phyloP scores from a whole-genome alignment of 1,140 invertebrate species.

The Bombus consobrinus region DNA sequence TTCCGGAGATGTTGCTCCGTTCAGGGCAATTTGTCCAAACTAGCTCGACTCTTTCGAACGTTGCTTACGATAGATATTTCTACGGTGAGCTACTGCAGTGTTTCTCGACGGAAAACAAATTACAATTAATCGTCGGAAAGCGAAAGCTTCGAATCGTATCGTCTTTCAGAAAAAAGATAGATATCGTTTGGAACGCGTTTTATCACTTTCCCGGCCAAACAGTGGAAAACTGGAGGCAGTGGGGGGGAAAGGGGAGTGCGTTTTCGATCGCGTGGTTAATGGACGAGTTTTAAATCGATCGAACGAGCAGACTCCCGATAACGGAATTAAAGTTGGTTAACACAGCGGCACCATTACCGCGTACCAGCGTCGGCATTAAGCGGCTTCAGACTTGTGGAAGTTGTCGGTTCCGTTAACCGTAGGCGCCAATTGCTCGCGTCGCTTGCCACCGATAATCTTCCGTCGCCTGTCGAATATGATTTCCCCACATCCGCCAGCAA shows the following conservation, averaged over 20 bases:
- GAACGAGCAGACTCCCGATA: neutral
- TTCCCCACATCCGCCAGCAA: neutral
- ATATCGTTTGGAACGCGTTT: neutral
- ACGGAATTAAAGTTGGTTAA: conserved; percentile 59
- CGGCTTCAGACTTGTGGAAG: conserved; percentile 35
- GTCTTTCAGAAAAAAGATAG: neutral
- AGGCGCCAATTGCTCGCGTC: conserved; percentile 40
- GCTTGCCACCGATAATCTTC: conserved; percentile 10
- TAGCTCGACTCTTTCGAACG: neutral
- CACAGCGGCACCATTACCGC: conserved; percentile 24
- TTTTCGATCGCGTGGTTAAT: neutral
- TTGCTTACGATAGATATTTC: neutral
- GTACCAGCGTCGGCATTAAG: conserved; percentile 16
- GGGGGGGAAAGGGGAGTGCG: neutral
- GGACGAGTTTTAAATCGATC: conserved; percentile 30
- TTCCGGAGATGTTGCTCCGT: too few relatives aligned
- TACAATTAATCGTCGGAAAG: too few relatives aligned
- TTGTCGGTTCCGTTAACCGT: conserved; percentile 53
- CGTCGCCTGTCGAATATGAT: conserved; percentile 3
- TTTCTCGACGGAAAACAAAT: too few relatives aligned
- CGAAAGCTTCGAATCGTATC: too few relatives aligned
- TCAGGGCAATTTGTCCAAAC: too few relatives aligned
- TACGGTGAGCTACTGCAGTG: too few relatives aligned
- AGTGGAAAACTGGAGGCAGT: too few relatives aligned
- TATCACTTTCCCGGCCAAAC: neutral